Evolutionary conservation across 2,888 invertebrate species (phyloP).

Genomic region (Lissocephala sabroskyi): DNA sequence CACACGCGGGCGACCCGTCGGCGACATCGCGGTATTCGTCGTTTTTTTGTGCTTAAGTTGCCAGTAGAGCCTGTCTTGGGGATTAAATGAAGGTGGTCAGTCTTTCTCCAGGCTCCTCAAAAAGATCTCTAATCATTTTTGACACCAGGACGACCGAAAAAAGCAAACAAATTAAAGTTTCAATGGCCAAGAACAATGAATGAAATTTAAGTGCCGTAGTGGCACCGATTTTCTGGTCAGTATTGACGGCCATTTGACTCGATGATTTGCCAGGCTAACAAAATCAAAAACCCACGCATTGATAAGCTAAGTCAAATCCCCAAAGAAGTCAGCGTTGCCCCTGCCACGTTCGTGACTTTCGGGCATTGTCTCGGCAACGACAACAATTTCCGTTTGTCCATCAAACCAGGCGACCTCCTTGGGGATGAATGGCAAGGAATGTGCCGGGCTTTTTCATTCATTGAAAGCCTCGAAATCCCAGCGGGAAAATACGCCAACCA

Average conservation of each 20-base stretch:
- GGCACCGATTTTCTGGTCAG: no score
- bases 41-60: constrained; percentile 31
- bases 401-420: constrained; percentile 8
- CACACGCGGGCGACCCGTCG: no score
- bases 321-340: no score
- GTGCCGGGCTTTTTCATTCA: constrained; percentile 50
- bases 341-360: no score
- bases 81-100: constrained; percentile 54
- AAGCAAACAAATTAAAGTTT: constrained; percentile 2
- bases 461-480: constrained; percentile 55
- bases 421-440: constrained; percentile 23
- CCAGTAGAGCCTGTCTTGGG: constrained; percentile 32
- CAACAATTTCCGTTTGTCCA: constrained; percentile 57
- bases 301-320: no score
- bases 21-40: not conserved
- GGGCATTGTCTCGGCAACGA: constrained; percentile 7
- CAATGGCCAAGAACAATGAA: no score
- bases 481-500: constrained; percentile 50
- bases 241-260: no score
- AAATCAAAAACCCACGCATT: no score
- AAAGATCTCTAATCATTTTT: constrained; percentile 49
- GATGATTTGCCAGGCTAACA: no score
- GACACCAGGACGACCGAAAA: constrained; percentile 35
- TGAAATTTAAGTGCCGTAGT: no score
- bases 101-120: not conserved